Conservation (phyloP, 2,113 vertebrate species). For the Pyxicephalus adspersus region DNA sequence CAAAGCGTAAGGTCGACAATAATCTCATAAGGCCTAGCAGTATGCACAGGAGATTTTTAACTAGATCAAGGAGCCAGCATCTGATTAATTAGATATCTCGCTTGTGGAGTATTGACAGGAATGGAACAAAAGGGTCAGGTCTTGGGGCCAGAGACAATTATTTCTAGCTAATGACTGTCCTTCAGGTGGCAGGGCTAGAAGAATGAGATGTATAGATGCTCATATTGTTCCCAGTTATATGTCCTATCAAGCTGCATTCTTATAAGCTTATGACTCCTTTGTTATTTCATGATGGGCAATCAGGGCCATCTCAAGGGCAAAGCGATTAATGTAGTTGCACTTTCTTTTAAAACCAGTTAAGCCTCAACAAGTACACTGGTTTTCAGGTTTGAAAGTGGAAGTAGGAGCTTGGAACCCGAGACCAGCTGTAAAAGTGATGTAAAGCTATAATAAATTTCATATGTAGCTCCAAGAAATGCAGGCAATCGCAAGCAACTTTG, state of each 20-base stretch:
- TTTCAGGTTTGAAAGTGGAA: no score
- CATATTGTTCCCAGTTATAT: neutral
- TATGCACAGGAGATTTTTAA: constrained; percentile 56
- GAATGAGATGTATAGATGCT: neutral
- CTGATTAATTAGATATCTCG: constrained; percentile 56
- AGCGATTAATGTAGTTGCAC: no score
- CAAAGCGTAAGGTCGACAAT: constrained; percentile 60
- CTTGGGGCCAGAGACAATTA: constrained; percentile 57
- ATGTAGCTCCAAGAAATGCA: no score
- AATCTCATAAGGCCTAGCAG: constrained; percentile 56
- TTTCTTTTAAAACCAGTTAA: no score
- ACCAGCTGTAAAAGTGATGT: no score
- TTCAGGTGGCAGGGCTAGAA: constrained; percentile 49
- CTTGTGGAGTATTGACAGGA: constrained; percentile 59
- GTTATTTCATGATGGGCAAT: neutral
- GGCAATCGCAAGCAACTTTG: no score
- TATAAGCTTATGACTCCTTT: neutral
- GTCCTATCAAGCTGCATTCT: constrained; percentile 5
- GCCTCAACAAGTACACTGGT: no score
- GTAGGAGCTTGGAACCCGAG: no score
- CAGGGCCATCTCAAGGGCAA: no score
- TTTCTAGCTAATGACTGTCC: constrained; percentile 54
- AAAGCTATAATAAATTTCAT: no score
- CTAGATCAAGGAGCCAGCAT: constrained; percentile 58
- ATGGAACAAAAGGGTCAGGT: constrained; percentile 52